Evolutionary conservation across 2,113 vertebrate species (phyloP), one percentile per base, ranked within the genome.

Genomic region (Ailuropoda melanoleuca): DNA sequence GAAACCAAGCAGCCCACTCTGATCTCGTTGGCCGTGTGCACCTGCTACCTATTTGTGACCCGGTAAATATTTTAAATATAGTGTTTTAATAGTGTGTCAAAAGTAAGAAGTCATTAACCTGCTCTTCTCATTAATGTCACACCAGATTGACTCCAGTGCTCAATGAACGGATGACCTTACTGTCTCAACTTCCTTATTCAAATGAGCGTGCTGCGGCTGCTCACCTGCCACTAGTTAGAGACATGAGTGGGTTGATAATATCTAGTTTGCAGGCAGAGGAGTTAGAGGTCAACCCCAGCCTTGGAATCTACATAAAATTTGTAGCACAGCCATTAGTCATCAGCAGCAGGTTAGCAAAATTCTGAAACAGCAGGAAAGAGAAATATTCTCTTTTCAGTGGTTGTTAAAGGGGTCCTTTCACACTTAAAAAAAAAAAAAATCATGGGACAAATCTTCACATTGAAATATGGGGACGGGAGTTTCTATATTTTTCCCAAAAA

Each of bases 351-450:
- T 19, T 0, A 29, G 24, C 88, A 80, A 39, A 31, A 1, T 48
- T 84, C 87, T 78, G 15, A 50, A 97, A 81, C 80, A 55, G 78
- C 77, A 18, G 60, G 55, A 9, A 92, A 88, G 88, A 88, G 1
- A 4, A 34, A 15, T 56, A 15, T 0, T 39, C 75, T 88, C 29
- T 62, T 62, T 53, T 74, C 46, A 17, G 17, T 8, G 21, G 14
- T 78, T 92, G 0, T 60, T 91, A 14, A 46, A 85, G 70, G 96
- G 50, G 19, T 88, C 81, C 68, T 53, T 62, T 77, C 72, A 23
- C 1, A 3, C 72, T 34, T 23, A 31, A 9, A 19, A 82, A 58
- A 24, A 18, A 23, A 39, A 43, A 68, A 31, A n/a, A 24, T 26
- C 6, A 0, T 53, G 64, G 43, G 24, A 26, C 39, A 93, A 1